These are phyloP conservation scores for Otus sunia DNA, from an alignment of 2,113 vertebrate species.

Conservation along the genomic window DNA sequence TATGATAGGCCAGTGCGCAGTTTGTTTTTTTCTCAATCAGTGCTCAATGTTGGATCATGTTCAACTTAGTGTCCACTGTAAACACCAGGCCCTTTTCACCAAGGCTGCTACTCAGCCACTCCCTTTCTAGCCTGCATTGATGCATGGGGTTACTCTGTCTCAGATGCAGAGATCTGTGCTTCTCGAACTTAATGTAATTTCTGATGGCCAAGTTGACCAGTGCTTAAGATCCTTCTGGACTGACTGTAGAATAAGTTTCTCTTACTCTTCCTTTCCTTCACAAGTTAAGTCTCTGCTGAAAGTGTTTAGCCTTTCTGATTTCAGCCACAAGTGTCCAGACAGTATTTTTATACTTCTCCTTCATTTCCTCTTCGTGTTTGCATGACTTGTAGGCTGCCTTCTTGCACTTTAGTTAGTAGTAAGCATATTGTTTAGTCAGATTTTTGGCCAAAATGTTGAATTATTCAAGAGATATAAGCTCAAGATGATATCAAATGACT, in stretches of 20 bases:
- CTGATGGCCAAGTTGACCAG: background rate
- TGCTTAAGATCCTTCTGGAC: background rate
- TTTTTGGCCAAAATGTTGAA: background rate
- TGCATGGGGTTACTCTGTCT: background rate
- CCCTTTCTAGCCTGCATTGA: background rate
- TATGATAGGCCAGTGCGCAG: background rate
- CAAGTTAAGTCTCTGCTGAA: background rate
- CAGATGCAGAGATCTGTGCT: background rate
- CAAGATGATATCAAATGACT: background rate
- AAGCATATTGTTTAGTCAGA: background rate
- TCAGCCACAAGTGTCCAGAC: background rate
- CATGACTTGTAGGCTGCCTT: background rate
- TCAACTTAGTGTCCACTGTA: background rate
- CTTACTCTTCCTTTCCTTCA: background rate
- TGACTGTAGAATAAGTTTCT: background rate
- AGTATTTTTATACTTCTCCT: background rate
- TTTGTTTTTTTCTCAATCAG: background rate
- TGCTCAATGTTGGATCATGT: background rate
- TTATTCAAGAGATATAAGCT: background rate
- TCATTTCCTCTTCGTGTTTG: background rate
- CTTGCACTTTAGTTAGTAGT: background rate
- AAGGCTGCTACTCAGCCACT: background rate
- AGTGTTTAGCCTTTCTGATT: background rate
- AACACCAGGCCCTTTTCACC: background rate
- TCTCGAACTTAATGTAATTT: background rate